Evolutionary conservation across 2,888 invertebrate species (phyloP).

Genomic region (Brassicogethes aeneus): DNA sequence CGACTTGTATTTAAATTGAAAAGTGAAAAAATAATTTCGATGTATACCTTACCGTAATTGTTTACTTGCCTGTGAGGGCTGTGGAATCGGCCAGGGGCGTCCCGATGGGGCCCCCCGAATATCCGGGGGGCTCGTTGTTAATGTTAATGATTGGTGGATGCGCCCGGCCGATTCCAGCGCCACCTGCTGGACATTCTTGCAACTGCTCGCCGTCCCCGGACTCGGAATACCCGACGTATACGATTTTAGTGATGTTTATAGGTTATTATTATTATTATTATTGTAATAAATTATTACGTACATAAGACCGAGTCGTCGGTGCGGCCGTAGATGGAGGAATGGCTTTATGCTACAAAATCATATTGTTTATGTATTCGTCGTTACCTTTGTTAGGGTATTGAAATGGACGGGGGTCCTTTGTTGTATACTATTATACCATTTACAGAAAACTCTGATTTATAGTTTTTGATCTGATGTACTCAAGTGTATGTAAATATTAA

Average conservation of each 20-base stretch:
- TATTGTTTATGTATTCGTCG: slow-evolving; percentile 24
- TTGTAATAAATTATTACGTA: slow-evolving; percentile 22
- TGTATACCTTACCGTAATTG: neutral
- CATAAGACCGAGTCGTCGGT: slow-evolving; percentile 12
- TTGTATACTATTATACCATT: slow-evolving; percentile 28
- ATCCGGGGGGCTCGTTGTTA: slow-evolving; percentile 4
- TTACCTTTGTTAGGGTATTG: slow-evolving; percentile 30
- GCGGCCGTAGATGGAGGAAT: neutral
- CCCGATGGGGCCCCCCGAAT: neutral
- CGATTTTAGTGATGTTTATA: slow-evolving; percentile 37
- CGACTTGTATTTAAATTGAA: too few relatives aligned
- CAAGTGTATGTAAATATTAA: slow-evolving; percentile 30
- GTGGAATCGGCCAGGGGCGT: neutral
- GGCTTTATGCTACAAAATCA: slow-evolving; percentile 5
- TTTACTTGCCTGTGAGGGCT: neutral
- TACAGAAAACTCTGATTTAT: slow-evolving; percentile 27
- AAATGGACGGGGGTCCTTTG: slow-evolving; percentile 19
- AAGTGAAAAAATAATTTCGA: slow-evolving; percentile 20
- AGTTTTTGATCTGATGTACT: slow-evolving; percentile 33
- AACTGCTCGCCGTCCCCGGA: slow-evolving; percentile 2
- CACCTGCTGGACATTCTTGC: neutral
- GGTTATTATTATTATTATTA: slow-evolving; percentile 26
- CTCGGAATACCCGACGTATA: slow-evolving; percentile 31
- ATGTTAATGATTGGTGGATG: neutral
- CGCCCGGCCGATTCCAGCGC: neutral